phyloP scores from a whole-genome alignment of 2,113 vertebrate genomes.

The Peromyscus californicus region DNA sequence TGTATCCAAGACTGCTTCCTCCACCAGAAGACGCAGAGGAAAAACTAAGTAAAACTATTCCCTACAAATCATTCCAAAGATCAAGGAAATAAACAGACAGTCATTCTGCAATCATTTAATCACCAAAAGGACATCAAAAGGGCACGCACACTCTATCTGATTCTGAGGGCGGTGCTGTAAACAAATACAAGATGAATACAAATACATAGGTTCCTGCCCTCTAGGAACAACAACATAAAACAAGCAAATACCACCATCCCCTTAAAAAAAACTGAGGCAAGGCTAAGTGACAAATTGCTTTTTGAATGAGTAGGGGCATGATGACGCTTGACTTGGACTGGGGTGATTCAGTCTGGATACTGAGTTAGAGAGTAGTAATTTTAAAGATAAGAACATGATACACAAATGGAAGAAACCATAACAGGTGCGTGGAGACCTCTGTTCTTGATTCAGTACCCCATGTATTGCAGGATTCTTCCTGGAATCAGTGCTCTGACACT shows the following conservation, averaged over 20 bases:
- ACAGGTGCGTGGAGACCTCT: background rate
- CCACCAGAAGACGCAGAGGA: background rate
- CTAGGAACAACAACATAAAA: background rate
- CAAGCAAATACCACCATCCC: background rate
- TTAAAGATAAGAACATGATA: background rate
- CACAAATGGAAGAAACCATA: background rate
- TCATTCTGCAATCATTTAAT: conserved; percentile 25
- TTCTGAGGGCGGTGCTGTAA: background rate
- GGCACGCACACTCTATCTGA: background rate
- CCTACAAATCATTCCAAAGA: background rate
- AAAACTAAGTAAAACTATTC: background rate
- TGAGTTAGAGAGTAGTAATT: background rate
- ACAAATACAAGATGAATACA: background rate
- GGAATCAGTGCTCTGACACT: background rate
- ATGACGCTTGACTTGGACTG: background rate
- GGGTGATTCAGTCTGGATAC: background rate
- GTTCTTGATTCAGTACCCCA: background rate
- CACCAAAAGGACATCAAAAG: background rate
- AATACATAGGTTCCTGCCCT: background rate
- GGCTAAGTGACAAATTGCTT: background rate
- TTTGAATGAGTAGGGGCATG: background rate
- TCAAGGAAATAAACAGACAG: background rate
- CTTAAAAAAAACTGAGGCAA: background rate
- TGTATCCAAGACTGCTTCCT: conserved; percentile 21
- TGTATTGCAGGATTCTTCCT: background rate